Evolutionary conservation across 2,113 vertebrate species (phyloP).

Genomic region (Merops nubicus): DNA sequence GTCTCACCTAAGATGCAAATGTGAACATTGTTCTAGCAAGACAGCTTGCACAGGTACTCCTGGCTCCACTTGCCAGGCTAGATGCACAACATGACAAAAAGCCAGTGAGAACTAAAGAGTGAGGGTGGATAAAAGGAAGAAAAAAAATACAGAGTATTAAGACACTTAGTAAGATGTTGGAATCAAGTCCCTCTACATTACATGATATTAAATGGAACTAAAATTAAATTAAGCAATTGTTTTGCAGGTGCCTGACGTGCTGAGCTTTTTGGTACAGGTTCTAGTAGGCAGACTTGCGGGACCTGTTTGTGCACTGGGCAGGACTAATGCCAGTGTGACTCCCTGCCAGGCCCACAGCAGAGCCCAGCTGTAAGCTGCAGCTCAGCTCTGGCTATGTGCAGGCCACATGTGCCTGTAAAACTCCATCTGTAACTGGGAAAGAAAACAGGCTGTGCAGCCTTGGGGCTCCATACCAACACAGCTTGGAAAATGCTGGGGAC

Average conservation of each 20-base stretch:
- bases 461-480: not conserved
- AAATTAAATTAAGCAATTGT: not conserved
- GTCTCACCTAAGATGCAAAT: not conserved
- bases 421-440: not conserved
- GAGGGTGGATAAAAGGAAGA: not conserved
- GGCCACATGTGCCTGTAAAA: not conserved
- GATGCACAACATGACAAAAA: not conserved
- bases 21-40: not conserved
- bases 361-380: not conserved
- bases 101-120: not conserved
- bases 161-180: not conserved
- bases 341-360: not conserved
- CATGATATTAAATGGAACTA: not conserved
- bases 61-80: not conserved
- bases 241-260: not conserved
- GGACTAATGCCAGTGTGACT: not conserved
- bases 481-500: not conserved
- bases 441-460: not conserved
- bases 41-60: not conserved
- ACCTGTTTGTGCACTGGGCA: not conserved
- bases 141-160: not conserved
- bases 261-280: not conserved
- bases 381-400: not conserved
- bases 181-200: not conserved
- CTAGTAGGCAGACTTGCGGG: not conserved